Evolutionary conservation across 1,140 invertebrate genomes (phyloP).

Genomic region (Papilio xuthus): DNA sequence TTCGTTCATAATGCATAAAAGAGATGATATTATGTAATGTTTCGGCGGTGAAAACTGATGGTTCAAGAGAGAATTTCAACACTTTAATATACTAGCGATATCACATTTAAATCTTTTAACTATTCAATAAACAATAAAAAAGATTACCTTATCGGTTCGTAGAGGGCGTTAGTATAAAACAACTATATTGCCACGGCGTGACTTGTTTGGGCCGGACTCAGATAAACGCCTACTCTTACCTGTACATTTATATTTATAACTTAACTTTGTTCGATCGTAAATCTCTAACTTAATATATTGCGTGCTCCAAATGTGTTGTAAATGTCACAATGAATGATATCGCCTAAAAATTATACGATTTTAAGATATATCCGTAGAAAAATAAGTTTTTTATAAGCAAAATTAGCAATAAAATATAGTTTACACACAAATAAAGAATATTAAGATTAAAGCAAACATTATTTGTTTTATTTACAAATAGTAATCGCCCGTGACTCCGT

Average conservation of each 20-base stretch:
- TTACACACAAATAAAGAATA: background rate
- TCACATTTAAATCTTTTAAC: conserved; percentile 6
- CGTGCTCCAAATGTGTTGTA: background rate
- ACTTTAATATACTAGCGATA: background rate
- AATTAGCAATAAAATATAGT: background rate
- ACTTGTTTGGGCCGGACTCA: background rate
- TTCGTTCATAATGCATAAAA: background rate
- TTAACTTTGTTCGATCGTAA: background rate
- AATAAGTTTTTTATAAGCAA: background rate
- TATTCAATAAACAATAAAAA: background rate
- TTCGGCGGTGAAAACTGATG: background rate
- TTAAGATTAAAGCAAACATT: background rate
- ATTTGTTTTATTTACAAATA: no score
- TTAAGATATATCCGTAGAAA: background rate
- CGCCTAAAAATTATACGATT: background rate
- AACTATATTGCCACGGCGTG: background rate
- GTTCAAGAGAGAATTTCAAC: background rate
- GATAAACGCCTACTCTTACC: background rate
- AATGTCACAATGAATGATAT: background rate
- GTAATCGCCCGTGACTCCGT: no score
- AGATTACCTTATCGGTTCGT: background rate
- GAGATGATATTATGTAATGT: background rate
- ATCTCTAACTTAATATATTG: background rate
- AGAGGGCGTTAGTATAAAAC: conserved; percentile 7
- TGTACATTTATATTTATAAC: background rate